These are phyloP conservation scores for Rhinogobius similis DNA, from an alignment of 2,113 vertebrate genomes.

Conservation along the genomic window DNA sequence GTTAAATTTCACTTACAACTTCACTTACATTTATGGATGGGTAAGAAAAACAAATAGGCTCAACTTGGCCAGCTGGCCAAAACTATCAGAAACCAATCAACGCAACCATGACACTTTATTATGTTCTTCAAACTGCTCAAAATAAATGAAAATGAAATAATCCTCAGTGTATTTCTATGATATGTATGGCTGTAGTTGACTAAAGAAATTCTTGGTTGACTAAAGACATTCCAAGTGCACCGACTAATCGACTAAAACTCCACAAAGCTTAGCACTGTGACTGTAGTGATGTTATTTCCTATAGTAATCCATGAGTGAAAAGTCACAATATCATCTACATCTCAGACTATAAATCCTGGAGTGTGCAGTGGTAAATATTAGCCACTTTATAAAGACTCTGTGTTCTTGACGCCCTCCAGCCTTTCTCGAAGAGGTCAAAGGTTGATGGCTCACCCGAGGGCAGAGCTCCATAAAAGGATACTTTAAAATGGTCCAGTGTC, in stretches of 20 bases:
- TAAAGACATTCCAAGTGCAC: too few species aligned
- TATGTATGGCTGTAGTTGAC: too few species aligned
- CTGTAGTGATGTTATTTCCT: neutral
- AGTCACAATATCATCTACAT: neutral
- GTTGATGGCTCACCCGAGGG: slow-evolving; percentile 1
- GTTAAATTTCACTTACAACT: too few species aligned
- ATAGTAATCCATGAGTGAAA: neutral
- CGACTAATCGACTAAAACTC: too few species aligned
- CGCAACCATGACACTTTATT: too few species aligned
- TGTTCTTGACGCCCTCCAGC: neutral
- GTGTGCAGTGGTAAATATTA: neutral
- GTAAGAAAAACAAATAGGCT: too few species aligned
- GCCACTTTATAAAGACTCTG: neutral
- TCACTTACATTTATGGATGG: too few species aligned
- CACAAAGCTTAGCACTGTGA: neutral
- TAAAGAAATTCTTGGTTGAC: too few species aligned
- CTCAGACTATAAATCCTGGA: neutral
- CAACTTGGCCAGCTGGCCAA: too few species aligned
- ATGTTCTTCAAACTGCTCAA: too few species aligned
- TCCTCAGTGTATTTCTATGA: neutral
- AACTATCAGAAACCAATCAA: too few species aligned
- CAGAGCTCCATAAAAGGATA: neutral
- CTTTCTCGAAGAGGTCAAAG: slow-evolving; percentile 2
- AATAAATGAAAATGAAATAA: neutral
- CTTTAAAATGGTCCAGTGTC: neutral